These are phyloP conservation scores for Heliconius sara DNA, from an alignment of 2,888 invertebrate genomes.

Conservation along the genomic window DNA sequence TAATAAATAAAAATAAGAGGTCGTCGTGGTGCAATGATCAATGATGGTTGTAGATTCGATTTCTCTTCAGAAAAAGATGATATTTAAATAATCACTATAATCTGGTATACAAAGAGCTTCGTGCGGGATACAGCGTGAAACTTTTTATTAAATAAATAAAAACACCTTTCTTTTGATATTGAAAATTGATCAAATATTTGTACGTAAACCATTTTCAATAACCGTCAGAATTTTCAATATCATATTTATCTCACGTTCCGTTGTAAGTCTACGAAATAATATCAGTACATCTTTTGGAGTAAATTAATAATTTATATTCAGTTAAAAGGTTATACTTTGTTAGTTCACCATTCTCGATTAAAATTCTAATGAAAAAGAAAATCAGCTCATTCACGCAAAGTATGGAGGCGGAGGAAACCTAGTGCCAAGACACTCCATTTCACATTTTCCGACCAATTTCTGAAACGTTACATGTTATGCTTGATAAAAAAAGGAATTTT, in stretches of 20 bases:
- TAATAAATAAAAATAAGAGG: too few species aligned
- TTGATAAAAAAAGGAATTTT: background rate
- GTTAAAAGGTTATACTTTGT: background rate
- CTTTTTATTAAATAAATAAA: background rate
- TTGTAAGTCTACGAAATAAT: background rate
- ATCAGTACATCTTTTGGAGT: background rate
- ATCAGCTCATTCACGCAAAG: background rate
- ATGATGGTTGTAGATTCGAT: background rate
- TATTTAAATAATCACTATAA: too few species aligned
- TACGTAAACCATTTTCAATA: conserved; percentile 1
- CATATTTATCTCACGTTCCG: conserved; percentile 8
- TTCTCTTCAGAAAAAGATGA: background rate
- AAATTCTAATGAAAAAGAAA: background rate
- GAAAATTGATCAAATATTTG: conserved; percentile 17
- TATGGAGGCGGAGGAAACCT: background rate
- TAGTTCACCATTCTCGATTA: background rate
- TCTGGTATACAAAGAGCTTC: too few species aligned
- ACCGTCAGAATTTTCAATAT: background rate
- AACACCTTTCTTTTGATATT: background rate
- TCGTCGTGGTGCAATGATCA: too few species aligned
- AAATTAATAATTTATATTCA: background rate
- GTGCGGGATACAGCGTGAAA: background rate
- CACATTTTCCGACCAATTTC: background rate
- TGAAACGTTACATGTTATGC: background rate
- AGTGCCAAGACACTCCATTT: background rate